phyloP scores from a whole-genome alignment of 1,140 invertebrate species.

The Pteromalus puparum region DNA sequence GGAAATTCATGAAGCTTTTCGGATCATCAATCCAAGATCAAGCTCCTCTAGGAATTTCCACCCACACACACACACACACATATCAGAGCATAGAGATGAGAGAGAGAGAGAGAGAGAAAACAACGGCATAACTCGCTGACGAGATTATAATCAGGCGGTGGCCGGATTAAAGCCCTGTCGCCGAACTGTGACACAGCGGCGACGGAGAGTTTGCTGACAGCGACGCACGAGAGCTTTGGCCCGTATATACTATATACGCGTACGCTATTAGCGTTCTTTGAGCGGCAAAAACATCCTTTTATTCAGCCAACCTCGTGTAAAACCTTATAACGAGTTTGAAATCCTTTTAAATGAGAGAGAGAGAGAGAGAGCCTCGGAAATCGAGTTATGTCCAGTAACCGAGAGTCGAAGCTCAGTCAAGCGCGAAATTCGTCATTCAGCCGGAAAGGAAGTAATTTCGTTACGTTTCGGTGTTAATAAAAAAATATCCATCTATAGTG shows the following conservation, averaged over 20 bases:
- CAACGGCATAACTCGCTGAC: constrained; percentile 72
- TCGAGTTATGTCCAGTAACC: neutral
- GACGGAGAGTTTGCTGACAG: constrained; percentile 52
- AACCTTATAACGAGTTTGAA: constrained; percentile 39
- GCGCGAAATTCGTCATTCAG: constrained; percentile 24
- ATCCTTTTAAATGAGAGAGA: constrained; percentile 36
- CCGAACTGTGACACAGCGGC: constrained; percentile 58
- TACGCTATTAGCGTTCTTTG: constrained; percentile 69
- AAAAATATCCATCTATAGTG: neutral
- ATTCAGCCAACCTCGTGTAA: constrained; percentile 62
- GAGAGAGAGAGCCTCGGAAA: neutral
- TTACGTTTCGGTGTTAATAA: neutral
- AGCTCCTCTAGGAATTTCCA: neutral
- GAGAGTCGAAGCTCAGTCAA: neutral
- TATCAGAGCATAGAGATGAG: neutral
- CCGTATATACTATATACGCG: constrained; percentile 47
- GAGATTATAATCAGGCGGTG: constrained; percentile 74
- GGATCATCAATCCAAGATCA: neutral
- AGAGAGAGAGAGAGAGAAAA: too few species aligned
- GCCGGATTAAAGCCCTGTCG: constrained; percentile 68
- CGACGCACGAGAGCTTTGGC: constrained; percentile 1
- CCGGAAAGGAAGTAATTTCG: neutral
- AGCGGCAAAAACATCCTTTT: constrained; percentile 69
- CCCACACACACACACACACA: neutral
- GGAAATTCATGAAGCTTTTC: too few species aligned